Evolutionary conservation across 2,113 vertebrate genomes (phyloP), one percentile per base, ranked within the genome.

Genomic region (Pontoporia blainvillei): DNA sequence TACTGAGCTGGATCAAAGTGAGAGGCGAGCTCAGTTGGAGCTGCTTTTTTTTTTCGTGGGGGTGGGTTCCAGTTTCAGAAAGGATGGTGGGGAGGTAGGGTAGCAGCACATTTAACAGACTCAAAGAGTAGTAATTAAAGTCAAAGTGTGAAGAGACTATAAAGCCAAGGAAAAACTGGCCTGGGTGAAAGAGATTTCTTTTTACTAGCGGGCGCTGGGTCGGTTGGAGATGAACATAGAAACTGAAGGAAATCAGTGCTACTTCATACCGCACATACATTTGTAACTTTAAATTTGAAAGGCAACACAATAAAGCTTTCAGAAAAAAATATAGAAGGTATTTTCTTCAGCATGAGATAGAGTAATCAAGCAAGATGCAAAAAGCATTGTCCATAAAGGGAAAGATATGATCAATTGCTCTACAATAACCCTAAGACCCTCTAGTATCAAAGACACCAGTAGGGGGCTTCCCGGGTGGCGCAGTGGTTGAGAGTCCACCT

Each of bases 201-300:
- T 14, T 29, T 6, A 4, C 1, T 14, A 6, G 1, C 0, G 2
- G 18, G 27, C 2, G 1, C 21, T 8, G 17, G 4, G 3, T 71
- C 61, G 3, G 13, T 17, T 9, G n/a, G 52, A 82, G 79, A 39
- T 5, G 11, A 20, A 0, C 36, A 3, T 1, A 6, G 64, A 76
- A n/a, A 34, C 5, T 1, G 20, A 34, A 41, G 39, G 71, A n/a
- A 57, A 18, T 2, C 14, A 7, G 25, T 6, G 5, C 11, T 5
- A 0, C 25, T 9, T 5, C 27, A 3, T 4, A 4, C 36, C 1
- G 3, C 25, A 5, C 34, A 9, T 3, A 6, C 11, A 8, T 4
- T 20, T 18, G 2, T 6, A 67, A 13, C 2, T 39, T 52, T 61
- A 18, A 31, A 14, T 23, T 13, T 41, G 34, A 79, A 52, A 31